Conservation (phyloP, 2,797 vertebrate species). For the Anas georgica region DNA sequence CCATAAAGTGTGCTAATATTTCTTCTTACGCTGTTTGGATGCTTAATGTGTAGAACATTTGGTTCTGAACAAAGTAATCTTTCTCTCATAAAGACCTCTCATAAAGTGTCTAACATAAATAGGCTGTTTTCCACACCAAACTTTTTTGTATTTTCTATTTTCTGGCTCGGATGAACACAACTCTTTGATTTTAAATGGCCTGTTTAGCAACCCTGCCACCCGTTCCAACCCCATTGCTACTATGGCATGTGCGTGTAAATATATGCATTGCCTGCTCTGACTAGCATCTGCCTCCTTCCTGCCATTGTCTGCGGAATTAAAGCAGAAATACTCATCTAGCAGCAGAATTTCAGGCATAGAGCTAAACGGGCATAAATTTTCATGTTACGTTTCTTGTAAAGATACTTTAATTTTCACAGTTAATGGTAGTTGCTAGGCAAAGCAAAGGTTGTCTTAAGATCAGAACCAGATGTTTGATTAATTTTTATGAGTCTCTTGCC, state of each 20-base stretch:
- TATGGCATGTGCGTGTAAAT: background rate
- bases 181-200: background rate
- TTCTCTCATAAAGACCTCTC: background rate
- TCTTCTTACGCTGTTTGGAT: background rate
- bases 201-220: background rate
- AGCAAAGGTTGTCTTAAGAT: background rate
- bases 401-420: background rate
- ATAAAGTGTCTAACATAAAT: background rate
- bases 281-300: background rate
- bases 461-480: background rate
- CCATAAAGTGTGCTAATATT: background rate
- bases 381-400: background rate
- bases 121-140: background rate
- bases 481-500: background rate
- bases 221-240: background rate
- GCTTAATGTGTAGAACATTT: background rate
- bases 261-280: background rate
- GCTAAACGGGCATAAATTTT: background rate
- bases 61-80: background rate
- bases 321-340: slow-evolving; percentile 2
- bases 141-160: background rate
- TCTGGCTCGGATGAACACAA: background rate
- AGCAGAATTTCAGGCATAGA: background rate
- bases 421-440: background rate
- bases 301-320: background rate